These are phyloP conservation scores for Euphydryas editha DNA, from an alignment of 2,888 invertebrate genomes.

Conservation along the genomic window DNA sequence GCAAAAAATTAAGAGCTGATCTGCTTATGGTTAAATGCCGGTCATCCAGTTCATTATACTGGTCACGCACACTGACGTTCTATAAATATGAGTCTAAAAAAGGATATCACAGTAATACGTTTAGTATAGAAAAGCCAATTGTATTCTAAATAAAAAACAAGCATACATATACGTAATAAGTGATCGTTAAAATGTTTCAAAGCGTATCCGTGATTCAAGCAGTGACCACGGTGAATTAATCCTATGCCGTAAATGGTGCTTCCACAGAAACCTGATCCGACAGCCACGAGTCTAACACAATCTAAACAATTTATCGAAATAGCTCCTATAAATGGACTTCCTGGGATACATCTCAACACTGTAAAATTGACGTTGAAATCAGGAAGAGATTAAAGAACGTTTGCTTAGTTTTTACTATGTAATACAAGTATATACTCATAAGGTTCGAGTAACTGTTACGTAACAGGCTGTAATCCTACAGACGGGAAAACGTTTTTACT, in stretches of 20 bases:
- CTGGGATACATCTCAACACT: conserved; percentile 51
- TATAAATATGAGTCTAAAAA: conserved; percentile 34
- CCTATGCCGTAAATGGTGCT: conserved; percentile 72
- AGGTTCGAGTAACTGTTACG: no score
- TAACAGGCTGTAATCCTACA: no score
- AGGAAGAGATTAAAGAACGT: conserved; percentile 27
- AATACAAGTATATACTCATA: neutral
- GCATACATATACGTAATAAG: conserved; percentile 46
- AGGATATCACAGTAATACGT: conserved; percentile 28
- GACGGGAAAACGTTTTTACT: no score
- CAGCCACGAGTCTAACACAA: conserved; percentile 67
- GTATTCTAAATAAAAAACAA: conserved; percentile 48
- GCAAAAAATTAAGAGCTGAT: conserved; percentile 13
- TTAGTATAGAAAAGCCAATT: conserved; percentile 42
- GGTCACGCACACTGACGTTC: conserved; percentile 31
- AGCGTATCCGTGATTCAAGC: conserved; percentile 53
- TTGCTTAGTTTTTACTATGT: neutral
- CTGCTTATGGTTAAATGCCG: conserved; percentile 5
- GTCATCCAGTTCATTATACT: conserved; percentile 15
- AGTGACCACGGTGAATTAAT: conserved; percentile 73
- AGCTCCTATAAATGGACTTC: conserved; percentile 77
- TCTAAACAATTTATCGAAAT: conserved; percentile 79
- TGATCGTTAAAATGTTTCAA: conserved; percentile 45
- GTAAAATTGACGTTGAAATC: conserved; percentile 21
- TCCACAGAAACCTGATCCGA: conserved; percentile 74